Evolutionary conservation across 2,113 vertebrate genomes (phyloP).

Genomic region (Polyodon spathula): DNA sequence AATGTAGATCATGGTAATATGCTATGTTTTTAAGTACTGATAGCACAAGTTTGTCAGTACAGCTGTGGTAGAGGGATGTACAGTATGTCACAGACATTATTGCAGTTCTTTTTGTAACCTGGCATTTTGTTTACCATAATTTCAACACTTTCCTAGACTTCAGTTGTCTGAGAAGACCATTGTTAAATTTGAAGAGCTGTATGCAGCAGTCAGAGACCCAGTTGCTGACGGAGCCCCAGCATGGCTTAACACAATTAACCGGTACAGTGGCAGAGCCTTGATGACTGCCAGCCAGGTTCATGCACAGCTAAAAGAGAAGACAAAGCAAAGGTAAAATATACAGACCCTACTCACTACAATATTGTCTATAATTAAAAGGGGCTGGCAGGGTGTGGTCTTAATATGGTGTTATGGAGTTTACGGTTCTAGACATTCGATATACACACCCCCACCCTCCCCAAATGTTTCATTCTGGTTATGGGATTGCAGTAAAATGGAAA

Average conservation of each 20-base stretch:
- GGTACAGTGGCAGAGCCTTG: neutral
- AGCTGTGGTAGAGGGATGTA: neutral
- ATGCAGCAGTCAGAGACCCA: conserved; percentile 23
- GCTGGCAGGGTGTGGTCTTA: too few species aligned
- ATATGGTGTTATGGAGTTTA: too few species aligned
- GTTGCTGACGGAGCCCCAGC: conserved; percentile 9
- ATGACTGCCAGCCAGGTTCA: conserved; percentile 27
- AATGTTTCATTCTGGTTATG: too few species aligned
- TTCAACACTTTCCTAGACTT: conserved; percentile 16
- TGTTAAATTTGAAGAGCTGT: conserved; percentile 32
- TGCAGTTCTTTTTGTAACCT: neutral
- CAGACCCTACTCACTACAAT: too few species aligned
- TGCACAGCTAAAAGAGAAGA: conserved; percentile 29
- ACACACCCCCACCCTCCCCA: too few species aligned
- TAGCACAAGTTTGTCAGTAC: too few species aligned
- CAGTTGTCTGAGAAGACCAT: conserved; percentile 28
- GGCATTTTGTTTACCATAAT: neutral
- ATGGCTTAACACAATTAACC: conserved; percentile 20
- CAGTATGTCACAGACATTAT: neutral
- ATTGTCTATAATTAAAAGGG: too few species aligned
- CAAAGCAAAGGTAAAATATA: conserved; percentile 22
- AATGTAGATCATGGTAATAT: too few species aligned
- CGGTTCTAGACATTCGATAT: too few species aligned
- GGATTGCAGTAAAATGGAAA: too few species aligned
- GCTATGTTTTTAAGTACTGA: too few species aligned